Conservation (phyloP, 2,113 vertebrate species). For the Gadus macrocephalus region DNA sequence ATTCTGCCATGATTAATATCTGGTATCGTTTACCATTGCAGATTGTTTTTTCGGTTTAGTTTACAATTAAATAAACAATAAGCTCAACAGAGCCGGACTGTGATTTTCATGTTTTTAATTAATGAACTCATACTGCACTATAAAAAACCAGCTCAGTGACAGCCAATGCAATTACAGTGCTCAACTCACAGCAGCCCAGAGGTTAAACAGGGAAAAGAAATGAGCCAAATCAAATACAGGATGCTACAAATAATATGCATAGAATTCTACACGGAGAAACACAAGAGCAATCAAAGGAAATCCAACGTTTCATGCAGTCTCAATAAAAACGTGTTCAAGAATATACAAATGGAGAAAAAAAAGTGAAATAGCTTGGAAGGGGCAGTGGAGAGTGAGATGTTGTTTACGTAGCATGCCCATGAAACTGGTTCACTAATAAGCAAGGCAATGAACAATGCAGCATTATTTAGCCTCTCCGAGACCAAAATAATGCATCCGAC, state of each 20-base stretch:
- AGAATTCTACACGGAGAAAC: slow-evolving; percentile 15
- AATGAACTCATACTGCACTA: background rate
- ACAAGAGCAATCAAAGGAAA: slow-evolving; percentile 29
- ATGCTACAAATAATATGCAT: slow-evolving; percentile 19
- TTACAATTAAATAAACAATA: no score
- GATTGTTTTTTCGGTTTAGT: no score
- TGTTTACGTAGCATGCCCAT: slow-evolving; percentile 39
- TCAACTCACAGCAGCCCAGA: slow-evolving; percentile 61
- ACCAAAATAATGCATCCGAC: slow-evolving; percentile 22
- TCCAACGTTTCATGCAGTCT: slow-evolving; percentile 40
- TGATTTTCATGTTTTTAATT: no score
- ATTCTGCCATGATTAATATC: no score
- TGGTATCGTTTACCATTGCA: no score
- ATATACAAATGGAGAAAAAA: slow-evolving; percentile 12
- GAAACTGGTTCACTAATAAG: slow-evolving; percentile 40
- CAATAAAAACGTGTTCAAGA: slow-evolving; percentile 31
- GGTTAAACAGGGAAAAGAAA: slow-evolving; percentile 26
- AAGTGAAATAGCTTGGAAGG: slow-evolving; percentile 17
- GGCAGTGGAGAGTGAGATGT: slow-evolving; percentile 13
- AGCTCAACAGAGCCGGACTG: no score
- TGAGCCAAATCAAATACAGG: slow-evolving; percentile 29
- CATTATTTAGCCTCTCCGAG: background rate
- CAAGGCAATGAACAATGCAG: slow-evolving; percentile 55
- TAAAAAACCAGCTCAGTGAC: background rate
- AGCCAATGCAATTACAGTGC: slow-evolving; percentile 15